Evolutionary conservation across 2,888 invertebrate genomes (phyloP), one percentile per base, ranked within the genome.

Genomic region (Plebejus argus): DNA sequence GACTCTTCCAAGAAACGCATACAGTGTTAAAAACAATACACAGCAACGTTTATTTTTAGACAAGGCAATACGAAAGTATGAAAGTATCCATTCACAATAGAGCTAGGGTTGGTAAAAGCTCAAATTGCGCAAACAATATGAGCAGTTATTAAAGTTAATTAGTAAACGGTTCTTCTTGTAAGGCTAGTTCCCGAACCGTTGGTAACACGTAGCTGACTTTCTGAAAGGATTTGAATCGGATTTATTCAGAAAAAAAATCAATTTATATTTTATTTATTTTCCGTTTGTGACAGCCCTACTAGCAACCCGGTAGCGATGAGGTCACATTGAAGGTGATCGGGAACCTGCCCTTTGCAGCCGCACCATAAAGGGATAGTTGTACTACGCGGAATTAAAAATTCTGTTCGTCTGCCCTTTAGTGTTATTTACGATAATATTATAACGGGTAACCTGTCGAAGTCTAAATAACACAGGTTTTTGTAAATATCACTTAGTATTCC

Each of bases 261-360:
- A 4, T 49, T 49, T 49, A 0, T 49, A 49, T 15, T 49, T 49
- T 53, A 28, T 53, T 49, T 15, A 49, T 49, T 15, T 53, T 53
- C 18, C 15, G 5, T 66, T 12, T 66, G 66, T 15, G 71, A 45
- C 45, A 72, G 72, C 72, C 66, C 61, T 53, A 70, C 76, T 74
- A 76, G 79, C 84, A 88, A 91, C 90, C 91, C 92, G 92, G 92
- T 87, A 92, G 90, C 87, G 81, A 84, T 84, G 87, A 88, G 87
- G 89, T 85, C 86, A 82, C 82, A 84, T 79, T 86, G 87, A 88
- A 88, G 89, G 88, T 88, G 86, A 90, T 89, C 87, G 81, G 84
- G 85, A 82, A 83, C 81, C 82, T 89, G 90, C 89, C 88, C 89
- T 90, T 90, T 86, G 81, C 84, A 83, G 81, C 83, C 84, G 83